Percentiles rank a stretch among this genome's conserved stretches.
These are phyloP conservation scores for Columba janthina DNA, from an alignment of 2,113 vertebrate species.

Conservation along the genomic window DNA sequence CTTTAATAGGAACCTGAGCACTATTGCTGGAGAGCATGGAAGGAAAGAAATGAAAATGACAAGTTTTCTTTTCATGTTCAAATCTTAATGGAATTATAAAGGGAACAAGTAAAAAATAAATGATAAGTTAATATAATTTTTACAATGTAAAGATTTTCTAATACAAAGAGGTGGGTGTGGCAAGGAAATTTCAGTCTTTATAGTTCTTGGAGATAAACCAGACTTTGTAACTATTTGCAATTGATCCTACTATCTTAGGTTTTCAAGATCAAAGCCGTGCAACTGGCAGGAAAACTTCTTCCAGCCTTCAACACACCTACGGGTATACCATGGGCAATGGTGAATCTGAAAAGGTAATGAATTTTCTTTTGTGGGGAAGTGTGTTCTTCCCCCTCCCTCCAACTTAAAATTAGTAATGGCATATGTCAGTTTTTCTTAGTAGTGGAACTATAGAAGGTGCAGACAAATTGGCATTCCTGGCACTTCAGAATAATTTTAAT, in stretches of 20 bases:
- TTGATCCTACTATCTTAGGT: slow-evolving; percentile 78
- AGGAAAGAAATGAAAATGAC: slow-evolving; percentile 26
- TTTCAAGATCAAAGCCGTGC: slow-evolving; percentile 97
- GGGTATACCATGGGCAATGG: slow-evolving; percentile 99
- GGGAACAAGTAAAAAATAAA: slow-evolving; percentile 15
- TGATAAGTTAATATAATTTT: neutral
- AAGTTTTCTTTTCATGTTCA: slow-evolving; percentile 4
- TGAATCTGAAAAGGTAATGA: slow-evolving; percentile 96
- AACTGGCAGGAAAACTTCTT: slow-evolving; percentile 94
- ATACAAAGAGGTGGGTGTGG: neutral
- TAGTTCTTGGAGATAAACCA: neutral
- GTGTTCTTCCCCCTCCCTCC: neutral
- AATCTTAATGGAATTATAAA: neutral
- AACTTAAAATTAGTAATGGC: neutral
- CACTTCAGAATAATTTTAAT: neutral
- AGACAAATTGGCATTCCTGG: neutral
- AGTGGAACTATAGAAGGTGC: neutral
- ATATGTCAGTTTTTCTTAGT: neutral
- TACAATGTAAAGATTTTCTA: neutral
- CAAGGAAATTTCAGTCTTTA: neutral
- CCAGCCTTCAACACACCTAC: slow-evolving; percentile 98
- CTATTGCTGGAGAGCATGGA: neutral
- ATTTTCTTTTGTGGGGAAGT: neutral
- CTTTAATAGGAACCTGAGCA: neutral
- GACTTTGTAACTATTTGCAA: slow-evolving; percentile 24